These are phyloP conservation scores for Drosophila neotestacea DNA, from an alignment of 2,888 invertebrate genomes.

Conservation along the genomic window DNA sequence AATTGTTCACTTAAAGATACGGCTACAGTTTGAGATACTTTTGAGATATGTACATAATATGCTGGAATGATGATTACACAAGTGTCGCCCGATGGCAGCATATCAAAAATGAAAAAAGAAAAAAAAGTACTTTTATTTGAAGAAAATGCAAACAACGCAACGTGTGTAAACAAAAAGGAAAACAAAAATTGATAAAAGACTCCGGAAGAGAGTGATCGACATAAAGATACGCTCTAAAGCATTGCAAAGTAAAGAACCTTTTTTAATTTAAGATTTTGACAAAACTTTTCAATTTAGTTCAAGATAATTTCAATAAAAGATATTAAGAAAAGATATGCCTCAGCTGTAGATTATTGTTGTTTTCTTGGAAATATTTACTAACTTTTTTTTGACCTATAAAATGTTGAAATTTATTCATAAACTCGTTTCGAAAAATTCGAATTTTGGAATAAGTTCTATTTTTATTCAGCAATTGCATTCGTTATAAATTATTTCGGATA, in stretches of 20 bases:
- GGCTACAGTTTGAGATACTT: conserved; percentile 13
- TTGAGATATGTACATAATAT: conserved; percentile 10
- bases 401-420: background rate
- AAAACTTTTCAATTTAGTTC: too few relatives aligned
- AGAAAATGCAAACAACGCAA: conserved; percentile 75
- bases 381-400: background rate
- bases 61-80: conserved; percentile 72
- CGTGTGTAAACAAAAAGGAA: conserved; percentile 61
- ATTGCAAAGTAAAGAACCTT: background rate
- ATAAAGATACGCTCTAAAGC: conserved; percentile 4
- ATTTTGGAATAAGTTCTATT: too few relatives aligned
- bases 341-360: too few relatives aligned
- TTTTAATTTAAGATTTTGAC: too few relatives aligned
- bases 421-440: too few relatives aligned
- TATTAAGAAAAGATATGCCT: too few relatives aligned
- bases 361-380: background rate
- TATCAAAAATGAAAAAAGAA: too few relatives aligned
- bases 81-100: conserved; percentile 59
- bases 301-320: too few relatives aligned
- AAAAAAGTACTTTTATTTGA: too few relatives aligned
- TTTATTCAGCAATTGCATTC: too few relatives aligned
- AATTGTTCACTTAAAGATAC: conserved; percentile 30
- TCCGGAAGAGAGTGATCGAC: background rate
- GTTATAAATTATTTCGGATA: too few relatives aligned
- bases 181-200: conserved; percentile 55